A percentile compares a stretch with the other conserved stretches of the same genome.
phyloP scores from a whole-genome alignment of 2,113 vertebrate genomes.

The Sylvietta virens region DNA sequence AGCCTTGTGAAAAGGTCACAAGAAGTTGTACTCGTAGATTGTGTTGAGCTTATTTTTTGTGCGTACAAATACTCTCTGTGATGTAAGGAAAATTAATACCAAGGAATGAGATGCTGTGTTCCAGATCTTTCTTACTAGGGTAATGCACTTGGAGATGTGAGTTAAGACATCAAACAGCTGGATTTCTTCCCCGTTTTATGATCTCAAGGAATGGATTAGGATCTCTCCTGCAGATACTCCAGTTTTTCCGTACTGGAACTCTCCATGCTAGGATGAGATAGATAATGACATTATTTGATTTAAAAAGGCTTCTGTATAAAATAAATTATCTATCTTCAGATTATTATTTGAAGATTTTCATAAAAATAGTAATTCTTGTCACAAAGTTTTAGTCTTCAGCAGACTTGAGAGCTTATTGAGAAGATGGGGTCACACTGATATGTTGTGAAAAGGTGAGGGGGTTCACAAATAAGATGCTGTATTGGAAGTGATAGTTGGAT shows the following conservation, averaged over 20 bases:
- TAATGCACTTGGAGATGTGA: background rate
- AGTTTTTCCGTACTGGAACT: background rate
- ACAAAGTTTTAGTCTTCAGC: background rate
- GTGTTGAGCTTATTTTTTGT: background rate
- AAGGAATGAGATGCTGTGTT: background rate
- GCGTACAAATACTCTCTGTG: background rate
- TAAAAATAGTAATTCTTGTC: background rate
- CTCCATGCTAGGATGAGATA: background rate
- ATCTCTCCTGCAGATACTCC: background rate
- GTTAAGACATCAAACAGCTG: background rate
- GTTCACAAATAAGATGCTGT: background rate
- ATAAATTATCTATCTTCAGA: background rate
- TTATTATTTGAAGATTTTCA: background rate
- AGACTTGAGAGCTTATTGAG: background rate
- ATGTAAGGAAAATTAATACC: background rate
- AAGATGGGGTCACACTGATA: background rate
- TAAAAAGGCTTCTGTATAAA: background rate
- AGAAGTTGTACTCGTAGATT: background rate
- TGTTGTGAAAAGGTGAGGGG: background rate
- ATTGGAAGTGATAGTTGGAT: background rate
- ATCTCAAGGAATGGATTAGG: background rate
- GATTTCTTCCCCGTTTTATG: fast-evolving
- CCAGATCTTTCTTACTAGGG: background rate
- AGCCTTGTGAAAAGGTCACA: background rate
- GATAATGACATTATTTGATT: background rate